Evolutionary conservation across 2,113 vertebrate genomes (phyloP), one percentile per base, ranked within the genome.

Genomic region (Opisthocomus hoazin): DNA sequence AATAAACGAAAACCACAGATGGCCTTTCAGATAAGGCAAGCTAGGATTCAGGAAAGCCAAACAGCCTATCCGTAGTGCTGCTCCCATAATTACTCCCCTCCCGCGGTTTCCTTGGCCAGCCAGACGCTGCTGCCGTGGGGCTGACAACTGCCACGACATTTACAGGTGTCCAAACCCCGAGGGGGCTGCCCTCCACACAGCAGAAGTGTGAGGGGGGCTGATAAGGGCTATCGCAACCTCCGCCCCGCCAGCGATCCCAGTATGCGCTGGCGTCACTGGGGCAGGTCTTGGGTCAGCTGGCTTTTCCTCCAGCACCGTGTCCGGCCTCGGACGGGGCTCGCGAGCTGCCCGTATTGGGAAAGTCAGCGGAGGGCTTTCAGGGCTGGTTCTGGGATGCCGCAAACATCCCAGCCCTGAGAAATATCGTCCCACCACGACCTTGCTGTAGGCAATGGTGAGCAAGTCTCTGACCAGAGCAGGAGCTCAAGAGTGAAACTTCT

Each of bases 11-110:
- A 66, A 53, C 30, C 66, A 82, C 89, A 94, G 93, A 96, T 97
- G 96, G 93, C 70, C 87, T 94, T 93, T 96, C 84, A 45, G 94
- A 96, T 96, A 97, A 96, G 87, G 90, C 82, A 76, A 34, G 41
- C 74, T 39, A 84, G 41, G 87, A 69, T 74, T 39, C 94, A 88
- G 70, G 58, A 91, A 93, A 85, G 87, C 50, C 93, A 80, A 85
- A 61, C 32, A 83, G 78, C 70, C 84, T 85, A 32, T 50, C 58
- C 0, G 0, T 9, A 80, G 45, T 2, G 41, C 94, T 90, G 90
- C 81, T 96, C 91, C 83, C 73, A 68, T 46, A 43, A 68, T 46
- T 54, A 81, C 60, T 37, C 11, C 0, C 51, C 84, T 73, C 87
- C 87, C 0, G 9, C 2, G 0, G 54, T 41, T 93, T 93, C 89